These are phyloP conservation scores for Yponomeuta plumbellus DNA, from an alignment of 2,888 invertebrate species.

Conservation along the genomic window DNA sequence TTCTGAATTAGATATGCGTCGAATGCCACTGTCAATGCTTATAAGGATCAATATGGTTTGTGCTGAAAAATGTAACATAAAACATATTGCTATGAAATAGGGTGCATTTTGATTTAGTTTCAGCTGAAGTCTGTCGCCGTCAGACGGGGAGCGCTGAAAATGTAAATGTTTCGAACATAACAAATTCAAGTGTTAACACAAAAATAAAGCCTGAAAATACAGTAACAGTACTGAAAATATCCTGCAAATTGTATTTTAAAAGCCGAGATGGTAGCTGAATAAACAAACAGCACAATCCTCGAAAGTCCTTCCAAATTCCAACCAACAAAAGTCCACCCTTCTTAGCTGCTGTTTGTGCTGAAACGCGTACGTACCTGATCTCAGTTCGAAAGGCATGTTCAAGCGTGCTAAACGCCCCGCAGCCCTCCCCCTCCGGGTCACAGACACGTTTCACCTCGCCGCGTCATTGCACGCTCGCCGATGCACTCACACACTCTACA, in stretches of 20 bases:
- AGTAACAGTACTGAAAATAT: too few relatives aligned
- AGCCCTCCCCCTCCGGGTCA: slow-evolving; percentile 45
- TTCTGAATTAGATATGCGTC: not conserved
- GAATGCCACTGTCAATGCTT: not conserved
- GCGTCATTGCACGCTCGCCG: slow-evolving; percentile 52
- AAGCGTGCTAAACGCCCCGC: slow-evolving; percentile 59
- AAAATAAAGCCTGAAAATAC: too few relatives aligned
- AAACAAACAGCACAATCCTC: not conserved
- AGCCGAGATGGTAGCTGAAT: too few relatives aligned
- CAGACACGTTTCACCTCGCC: slow-evolving; percentile 49
- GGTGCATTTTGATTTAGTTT: not conserved
- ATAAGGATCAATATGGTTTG: not conserved
- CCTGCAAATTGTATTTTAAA: too few relatives aligned
- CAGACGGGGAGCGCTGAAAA: not conserved
- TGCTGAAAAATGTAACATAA: not conserved
- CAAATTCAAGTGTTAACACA: too few relatives aligned
- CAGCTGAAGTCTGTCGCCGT: not conserved
- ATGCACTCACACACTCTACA: slow-evolving; percentile 50
- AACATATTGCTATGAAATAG: not conserved
- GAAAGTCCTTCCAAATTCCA: not conserved
- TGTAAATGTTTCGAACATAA: not conserved
- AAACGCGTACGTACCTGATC: slow-evolving; percentile 70
- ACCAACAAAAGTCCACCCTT: not conserved
- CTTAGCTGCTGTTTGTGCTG: slow-evolving; percentile 22
- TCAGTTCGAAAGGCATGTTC: slow-evolving; percentile 70